Conservation (phyloP, 2,797 vertebrate genomes). For the Caiman crocodilus region DNA sequence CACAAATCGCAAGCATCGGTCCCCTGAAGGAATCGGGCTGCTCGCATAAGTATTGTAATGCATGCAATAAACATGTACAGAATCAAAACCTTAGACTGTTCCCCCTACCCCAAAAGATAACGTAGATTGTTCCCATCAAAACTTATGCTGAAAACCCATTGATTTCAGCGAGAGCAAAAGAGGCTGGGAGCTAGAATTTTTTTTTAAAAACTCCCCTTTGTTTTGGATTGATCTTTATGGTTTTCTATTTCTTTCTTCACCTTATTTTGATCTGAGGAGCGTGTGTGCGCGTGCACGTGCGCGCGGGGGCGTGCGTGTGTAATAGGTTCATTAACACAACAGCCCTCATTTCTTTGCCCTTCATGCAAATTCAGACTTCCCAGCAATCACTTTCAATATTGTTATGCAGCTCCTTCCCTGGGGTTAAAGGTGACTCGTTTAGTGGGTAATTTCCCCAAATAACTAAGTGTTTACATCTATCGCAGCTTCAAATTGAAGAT, state of each 20-base stretch:
- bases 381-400: neutral
- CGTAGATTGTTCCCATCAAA: too few relatives aligned
- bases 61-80: accelerated
- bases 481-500: constrained; percentile 33
- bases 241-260: neutral
- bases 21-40: too few relatives aligned
- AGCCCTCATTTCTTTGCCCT: neutral
- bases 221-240: neutral
- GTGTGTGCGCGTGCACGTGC: neutral
- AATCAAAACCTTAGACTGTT: too few relatives aligned
- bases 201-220: neutral
- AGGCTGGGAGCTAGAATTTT: neutral
- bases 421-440: neutral
- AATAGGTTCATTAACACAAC: accelerated
- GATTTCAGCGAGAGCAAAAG: neutral
- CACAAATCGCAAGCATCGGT: accelerated
- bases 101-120: too few relatives aligned
- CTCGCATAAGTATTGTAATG: too few relatives aligned
- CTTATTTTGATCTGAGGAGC: neutral
- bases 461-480: neutral
- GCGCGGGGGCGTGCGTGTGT: neutral
- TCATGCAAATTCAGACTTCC: neutral
- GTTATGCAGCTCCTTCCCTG: neutral
- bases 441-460: neutral
- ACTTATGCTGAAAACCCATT: neutral